These are phyloP conservation scores for Scrobipalpa atriplicella DNA, from an alignment of 2,888 invertebrate species.

Conservation along the genomic window DNA sequence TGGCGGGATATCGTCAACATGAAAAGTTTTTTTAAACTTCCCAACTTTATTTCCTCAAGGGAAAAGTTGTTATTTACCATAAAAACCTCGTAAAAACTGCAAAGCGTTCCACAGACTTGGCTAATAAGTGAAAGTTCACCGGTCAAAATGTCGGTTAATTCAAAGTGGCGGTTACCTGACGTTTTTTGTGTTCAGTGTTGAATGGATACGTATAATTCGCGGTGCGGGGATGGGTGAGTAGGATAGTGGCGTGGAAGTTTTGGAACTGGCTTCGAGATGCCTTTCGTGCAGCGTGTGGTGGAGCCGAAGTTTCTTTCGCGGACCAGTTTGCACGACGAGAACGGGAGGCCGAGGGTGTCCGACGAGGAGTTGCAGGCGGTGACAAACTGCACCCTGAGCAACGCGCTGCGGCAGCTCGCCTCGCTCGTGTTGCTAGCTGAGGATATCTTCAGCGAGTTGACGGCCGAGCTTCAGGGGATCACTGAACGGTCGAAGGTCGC, in stretches of 20 bases:
- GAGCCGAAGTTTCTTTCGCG: slow-evolving; percentile 91
- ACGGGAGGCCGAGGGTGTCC: slow-evolving; percentile 82
- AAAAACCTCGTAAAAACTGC: slow-evolving; percentile 48
- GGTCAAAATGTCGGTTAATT: slow-evolving; percentile 81
- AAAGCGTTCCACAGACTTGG: slow-evolving; percentile 44
- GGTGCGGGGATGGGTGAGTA: slow-evolving; percentile 72
- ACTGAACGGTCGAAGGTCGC: slow-evolving; percentile 88
- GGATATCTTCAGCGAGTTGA: slow-evolving; percentile 93
- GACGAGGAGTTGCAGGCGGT: slow-evolving; percentile 93
- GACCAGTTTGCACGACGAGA: slow-evolving; percentile 83
- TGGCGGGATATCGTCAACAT: slow-evolving; percentile 75
- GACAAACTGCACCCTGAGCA: slow-evolving; percentile 93
- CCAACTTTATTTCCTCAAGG: slow-evolving; percentile 51
- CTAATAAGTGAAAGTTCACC: slow-evolving; percentile 69
- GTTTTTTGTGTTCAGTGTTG: slow-evolving; percentile 81
- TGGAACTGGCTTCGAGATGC: slow-evolving; percentile 85
- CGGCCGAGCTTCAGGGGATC: slow-evolving; percentile 88
- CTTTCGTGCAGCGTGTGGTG: slow-evolving; percentile 93
- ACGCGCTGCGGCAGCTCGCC: slow-evolving; percentile 92
- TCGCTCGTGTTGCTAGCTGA: slow-evolving; percentile 92
- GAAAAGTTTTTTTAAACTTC: slow-evolving; percentile 75
- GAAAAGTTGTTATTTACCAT: slow-evolving; percentile 46
- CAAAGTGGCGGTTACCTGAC: slow-evolving; percentile 83
- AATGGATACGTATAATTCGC: slow-evolving; percentile 77
- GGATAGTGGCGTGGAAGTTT: slow-evolving; percentile 48